Percentiles rank a stretch among this genome's conserved stretches.
These are phyloP conservation scores for Netelia inedita DNA, from an alignment of 2,888 invertebrate species.

Conservation along the genomic window DNA sequence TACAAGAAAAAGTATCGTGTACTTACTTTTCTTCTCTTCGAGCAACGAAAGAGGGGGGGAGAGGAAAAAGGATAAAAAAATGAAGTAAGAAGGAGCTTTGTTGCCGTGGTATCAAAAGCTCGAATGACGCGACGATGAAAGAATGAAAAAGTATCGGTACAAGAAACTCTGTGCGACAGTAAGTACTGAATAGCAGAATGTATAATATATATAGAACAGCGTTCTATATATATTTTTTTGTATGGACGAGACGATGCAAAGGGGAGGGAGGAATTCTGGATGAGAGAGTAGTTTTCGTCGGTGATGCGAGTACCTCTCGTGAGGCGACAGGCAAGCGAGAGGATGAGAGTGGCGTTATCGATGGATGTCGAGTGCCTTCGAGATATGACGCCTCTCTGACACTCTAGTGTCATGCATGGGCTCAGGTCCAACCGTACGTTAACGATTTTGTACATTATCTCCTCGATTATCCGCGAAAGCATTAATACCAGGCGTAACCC, in stretches of 20 bases:
- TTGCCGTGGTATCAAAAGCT: constrained; percentile 81
- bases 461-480: not conserved
- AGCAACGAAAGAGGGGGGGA: not conserved
- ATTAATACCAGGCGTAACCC: not conserved
- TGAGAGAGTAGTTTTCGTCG: constrained; percentile 46
- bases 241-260: constrained; percentile 70
- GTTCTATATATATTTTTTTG: constrained; percentile 52
- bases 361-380: constrained; percentile 4
- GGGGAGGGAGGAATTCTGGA: constrained; percentile 40
- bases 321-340: not conserved
- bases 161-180: constrained; percentile 78
- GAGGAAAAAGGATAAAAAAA: not conserved
- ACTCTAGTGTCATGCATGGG: not conserved
- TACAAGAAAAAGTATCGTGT: constrained; percentile 24
- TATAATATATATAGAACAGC: constrained; percentile 50
- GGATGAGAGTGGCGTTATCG: constrained; percentile 20
- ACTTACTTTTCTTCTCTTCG: constrained; percentile 6
- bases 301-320: constrained; percentile 66
- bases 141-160: constrained; percentile 80
- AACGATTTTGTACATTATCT: constrained; percentile 10
- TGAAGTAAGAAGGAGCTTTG: constrained; percentile 80
- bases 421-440: not conserved
- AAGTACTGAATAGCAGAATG: constrained; percentile 80
- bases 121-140: constrained; percentile 81
- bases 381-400: constrained; percentile 21